These are phyloP conservation scores for Phrynocephalus vlangalii DNA, from an alignment of 2,797 vertebrate species.

Conservation along the genomic window DNA sequence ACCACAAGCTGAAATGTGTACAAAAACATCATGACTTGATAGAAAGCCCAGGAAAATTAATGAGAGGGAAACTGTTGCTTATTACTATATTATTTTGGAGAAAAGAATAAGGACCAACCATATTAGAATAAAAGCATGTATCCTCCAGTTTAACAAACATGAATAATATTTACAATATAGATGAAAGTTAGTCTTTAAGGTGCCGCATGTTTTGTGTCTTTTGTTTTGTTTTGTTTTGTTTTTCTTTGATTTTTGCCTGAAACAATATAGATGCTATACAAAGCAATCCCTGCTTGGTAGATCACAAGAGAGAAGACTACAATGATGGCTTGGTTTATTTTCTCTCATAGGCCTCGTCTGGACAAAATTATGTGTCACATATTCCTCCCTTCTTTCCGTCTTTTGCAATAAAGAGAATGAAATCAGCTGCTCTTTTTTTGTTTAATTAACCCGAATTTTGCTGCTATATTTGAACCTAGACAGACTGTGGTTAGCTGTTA, in stretches of 20 bases:
- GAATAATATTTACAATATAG: no score
- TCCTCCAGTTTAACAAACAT: no score
- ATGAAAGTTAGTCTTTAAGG: no score
- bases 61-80: not conserved
- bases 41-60: not conserved
- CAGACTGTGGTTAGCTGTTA: not conserved
- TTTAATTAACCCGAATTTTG: not conserved
- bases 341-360: not conserved
- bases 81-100: not conserved
- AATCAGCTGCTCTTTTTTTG: not conserved
- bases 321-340: not conserved
- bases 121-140: no score
- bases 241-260: no score
- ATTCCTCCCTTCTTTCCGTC: not conserved
- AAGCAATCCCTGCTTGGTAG: not conserved
- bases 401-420: not conserved
- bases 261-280: not conserved
- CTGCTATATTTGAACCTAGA: not conserved
- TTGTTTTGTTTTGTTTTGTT: not conserved
- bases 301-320: not conserved
- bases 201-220: no score
- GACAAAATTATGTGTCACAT: not conserved
- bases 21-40: not conserved
- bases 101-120: no score
- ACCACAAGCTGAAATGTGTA: not conserved